Base-by-base conservation (phyloP, 2,888 invertebrate species). In the Lissocephala sabroskyi region DNA sequence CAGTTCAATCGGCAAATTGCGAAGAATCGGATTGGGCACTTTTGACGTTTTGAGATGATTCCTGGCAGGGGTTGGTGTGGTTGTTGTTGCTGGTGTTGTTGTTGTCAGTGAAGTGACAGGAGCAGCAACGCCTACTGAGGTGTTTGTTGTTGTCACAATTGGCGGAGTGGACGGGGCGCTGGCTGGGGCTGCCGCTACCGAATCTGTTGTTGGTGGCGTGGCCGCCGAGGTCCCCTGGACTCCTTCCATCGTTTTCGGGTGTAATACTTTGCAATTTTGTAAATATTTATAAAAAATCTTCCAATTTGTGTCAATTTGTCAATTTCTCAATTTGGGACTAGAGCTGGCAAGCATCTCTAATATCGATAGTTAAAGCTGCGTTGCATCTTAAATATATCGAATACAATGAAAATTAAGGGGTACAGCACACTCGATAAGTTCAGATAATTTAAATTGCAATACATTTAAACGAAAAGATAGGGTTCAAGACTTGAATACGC, bases 1-100 rank as follows among this genome's bases (percentile, higher is more conserved):
- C 49, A 82, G 74, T 35, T 83, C 83, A 43, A 81, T 75, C 2
- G 82, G 79, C 26, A 84, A 56, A 58, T 60, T 65, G 44, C 54
- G 54, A 36, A 53, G 42, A 59, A 73, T 65, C 39, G 63, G 17
- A 32, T 19, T 5, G 3, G 23, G 17, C n/a, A 17, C 13, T 17
- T 3, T 17, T 17, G 45, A 9, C 16, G 29, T 28, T n/a, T n/a
- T n/a, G n/a, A n/a, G n/a, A n/a, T n/a, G n/a, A n/a, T n/a, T n/a
- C n/a, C n/a, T n/a, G n/a, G n/a, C 42, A 45, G 23, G 7, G 23
- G 4, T 23, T 5, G 23, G 4, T 23, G 17, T 17, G 16, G 46
- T 26, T 32, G 7, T 51, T 52, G 39, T 18, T 42, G 51, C 40
- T 28, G 53, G 40, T 36, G 58, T 41, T 45, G 50, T 32, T 41